These are phyloP conservation scores for Porites australiensis DNA, from an alignment of 64 coral and sea anemone species.

Conservation along the genomic window DNA sequence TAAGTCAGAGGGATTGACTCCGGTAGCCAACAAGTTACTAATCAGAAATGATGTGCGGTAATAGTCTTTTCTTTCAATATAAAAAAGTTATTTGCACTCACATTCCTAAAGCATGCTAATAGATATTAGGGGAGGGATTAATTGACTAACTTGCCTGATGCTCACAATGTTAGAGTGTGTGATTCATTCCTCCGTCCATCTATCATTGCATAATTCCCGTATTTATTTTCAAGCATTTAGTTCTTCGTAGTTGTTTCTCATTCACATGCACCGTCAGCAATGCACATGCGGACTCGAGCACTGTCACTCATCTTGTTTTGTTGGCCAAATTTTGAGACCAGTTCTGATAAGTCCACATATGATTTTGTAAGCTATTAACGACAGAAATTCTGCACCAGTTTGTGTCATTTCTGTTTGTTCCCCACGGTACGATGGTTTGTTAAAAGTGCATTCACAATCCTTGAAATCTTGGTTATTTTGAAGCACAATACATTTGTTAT, in stretches of 20 bases:
- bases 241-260: background rate
- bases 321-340: background rate
- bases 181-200: background rate
- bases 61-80: background rate
- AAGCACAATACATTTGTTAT: no score
- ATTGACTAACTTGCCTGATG: background rate
- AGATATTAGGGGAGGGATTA: background rate
- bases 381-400: background rate
- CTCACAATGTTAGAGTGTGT: background rate
- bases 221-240: background rate
- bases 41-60: constrained; percentile 30
- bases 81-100: background rate
- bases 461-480: background rate
- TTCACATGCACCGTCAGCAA: background rate
- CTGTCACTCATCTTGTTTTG: background rate
- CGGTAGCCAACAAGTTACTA: background rate
- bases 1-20: background rate
- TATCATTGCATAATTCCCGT: background rate
- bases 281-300: background rate
- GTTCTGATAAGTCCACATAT: constrained; percentile 26
- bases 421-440: background rate
- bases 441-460: constrained; percentile 13
- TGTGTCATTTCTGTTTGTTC: constrained; percentile 1
- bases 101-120: background rate
- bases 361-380: constrained; percentile 40